A percentile compares a stretch with the other conserved stretches of the same genome.
These are phyloP conservation scores for Protomyctophum bolini DNA, from an alignment of 2,113 vertebrate genomes.

Conservation along the genomic window DNA sequence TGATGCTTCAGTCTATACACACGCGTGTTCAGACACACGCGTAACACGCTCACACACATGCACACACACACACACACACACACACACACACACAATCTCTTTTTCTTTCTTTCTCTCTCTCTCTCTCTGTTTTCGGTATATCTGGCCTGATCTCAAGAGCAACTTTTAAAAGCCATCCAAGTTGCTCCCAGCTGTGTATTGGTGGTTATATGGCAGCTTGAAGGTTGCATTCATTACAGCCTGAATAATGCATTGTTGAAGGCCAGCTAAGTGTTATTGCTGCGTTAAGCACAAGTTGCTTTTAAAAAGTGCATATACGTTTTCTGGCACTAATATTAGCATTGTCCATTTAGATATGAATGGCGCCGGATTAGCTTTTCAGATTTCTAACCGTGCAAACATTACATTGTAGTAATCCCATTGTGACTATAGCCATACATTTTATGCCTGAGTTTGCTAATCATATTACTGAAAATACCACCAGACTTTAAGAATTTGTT, in stretches of 20 bases:
- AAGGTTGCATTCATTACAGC: conserved; percentile 55
- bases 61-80: conserved; percentile 21
- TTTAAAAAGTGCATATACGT: conserved; percentile 11
- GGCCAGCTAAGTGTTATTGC: conserved; percentile 32
- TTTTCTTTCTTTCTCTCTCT: too few species aligned
- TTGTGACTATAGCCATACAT: conserved; percentile 29
- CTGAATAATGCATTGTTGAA: conserved; percentile 39
- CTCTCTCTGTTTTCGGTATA: conserved; percentile 34
- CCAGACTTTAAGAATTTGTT: background rate
- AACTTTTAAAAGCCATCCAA: conserved; percentile 47
- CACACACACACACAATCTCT: background rate
- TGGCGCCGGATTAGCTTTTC: conserved; percentile 15
- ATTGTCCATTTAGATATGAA: conserved; percentile 30
- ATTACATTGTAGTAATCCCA: conserved; percentile 15
- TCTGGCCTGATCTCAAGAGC: conserved; percentile 40
- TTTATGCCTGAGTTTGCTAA: conserved; percentile 20
- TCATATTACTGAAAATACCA: conserved; percentile 13
- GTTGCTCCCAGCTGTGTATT: conserved; percentile 61
- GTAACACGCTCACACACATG: background rate
- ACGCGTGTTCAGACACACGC: background rate
- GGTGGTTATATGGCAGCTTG: conserved; percentile 42
- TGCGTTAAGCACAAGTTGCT: conserved; percentile 45
- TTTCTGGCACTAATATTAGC: conserved; percentile 18
- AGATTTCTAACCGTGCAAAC: conserved; percentile 1
- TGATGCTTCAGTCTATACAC: conserved; percentile 34